Conservation (phyloP, 2,888 invertebrate genomes). For the Microctonus aethiopoides region DNA sequence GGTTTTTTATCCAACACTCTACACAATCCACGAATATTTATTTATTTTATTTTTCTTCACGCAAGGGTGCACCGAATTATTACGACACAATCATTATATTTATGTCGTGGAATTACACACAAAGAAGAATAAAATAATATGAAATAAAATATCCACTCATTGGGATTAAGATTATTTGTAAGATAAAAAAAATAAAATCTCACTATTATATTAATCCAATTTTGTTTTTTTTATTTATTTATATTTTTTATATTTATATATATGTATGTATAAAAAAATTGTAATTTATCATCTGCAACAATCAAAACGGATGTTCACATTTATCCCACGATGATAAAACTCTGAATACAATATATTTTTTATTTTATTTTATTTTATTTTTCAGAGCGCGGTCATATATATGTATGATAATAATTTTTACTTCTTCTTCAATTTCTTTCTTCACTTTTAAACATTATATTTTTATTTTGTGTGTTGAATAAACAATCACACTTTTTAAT, state of each 20-base stretch:
- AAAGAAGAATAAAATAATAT: conserved; percentile 61
- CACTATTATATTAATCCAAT: too few relatives aligned
- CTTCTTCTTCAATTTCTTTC: neutral
- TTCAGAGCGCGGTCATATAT: too few relatives aligned
- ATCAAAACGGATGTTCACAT: neutral
- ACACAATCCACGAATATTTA: too few relatives aligned
- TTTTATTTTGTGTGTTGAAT: neutral
- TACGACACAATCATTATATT: conserved; percentile 65
- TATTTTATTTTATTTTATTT: too few relatives aligned
- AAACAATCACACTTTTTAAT: conserved; percentile 2
- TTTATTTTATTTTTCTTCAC: conserved; percentile 36
- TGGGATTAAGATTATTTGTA: neutral
- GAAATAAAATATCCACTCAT: neutral
- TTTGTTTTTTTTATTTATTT: too few relatives aligned
- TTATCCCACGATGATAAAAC: conserved; percentile 2
- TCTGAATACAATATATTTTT: too few relatives aligned
- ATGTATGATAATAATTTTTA: neutral
- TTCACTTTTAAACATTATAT: neutral
- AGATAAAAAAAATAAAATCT: too few relatives aligned
- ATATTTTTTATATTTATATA: too few relatives aligned
- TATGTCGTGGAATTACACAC: conserved; percentile 58
- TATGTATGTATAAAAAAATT: neutral
- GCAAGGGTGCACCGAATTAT: conserved; percentile 63
- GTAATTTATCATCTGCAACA: neutral
- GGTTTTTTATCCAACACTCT: conserved; percentile 47